Evolutionary conservation across 2,113 vertebrate genomes (phyloP), one percentile per base, ranked within the genome.

Genomic region (Aix galericulata): DNA sequence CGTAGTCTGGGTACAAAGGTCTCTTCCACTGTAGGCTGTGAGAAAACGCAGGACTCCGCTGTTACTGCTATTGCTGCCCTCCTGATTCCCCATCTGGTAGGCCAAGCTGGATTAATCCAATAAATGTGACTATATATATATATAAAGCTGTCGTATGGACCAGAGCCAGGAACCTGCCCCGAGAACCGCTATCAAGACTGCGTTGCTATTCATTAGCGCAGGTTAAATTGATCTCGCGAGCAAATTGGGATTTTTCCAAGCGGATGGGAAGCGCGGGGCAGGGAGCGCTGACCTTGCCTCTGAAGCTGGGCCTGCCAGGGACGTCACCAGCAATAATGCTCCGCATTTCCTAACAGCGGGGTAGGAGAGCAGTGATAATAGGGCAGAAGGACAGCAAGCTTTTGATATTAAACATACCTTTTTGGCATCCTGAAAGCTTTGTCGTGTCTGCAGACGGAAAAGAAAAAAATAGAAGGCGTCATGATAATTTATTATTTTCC

Each of bases 351-450:
- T 78, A 71, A 56, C 1, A 58, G 81, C 60, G 34, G 74, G 81
- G 53, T 23, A 59, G 81, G 73, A 81, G 48, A 89, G 68, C 58
- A 56, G 20, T 23, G 89, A 48, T 82, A 46, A 88, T 23, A 40
- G 80, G 85, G 29, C 40, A 40, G 44, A 68, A 88, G 58, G 76
- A 62, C 53, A 64, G 79, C 74, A 84, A 69, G 55, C 52, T 71
- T 88, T 93, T 67, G 76, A 72, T 84, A 59, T 64, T 46, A 27
- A 89, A 98, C 98, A 92, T 98, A 99, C 99, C 98, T 99, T 97
- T 98, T 99, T 82, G 99, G 98, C 96, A 99, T 98, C 98, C 95
- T 98, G 98, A 98, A 98, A 63, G 98, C 88, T 89, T 98, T 98
- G 71, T 98, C 98, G 25, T 99, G 98, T 97, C 99, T 99, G 97